Base-by-base conservation (phyloP, 2,797 vertebrate genomes). In the Peromyscus attwateri region DNA sequence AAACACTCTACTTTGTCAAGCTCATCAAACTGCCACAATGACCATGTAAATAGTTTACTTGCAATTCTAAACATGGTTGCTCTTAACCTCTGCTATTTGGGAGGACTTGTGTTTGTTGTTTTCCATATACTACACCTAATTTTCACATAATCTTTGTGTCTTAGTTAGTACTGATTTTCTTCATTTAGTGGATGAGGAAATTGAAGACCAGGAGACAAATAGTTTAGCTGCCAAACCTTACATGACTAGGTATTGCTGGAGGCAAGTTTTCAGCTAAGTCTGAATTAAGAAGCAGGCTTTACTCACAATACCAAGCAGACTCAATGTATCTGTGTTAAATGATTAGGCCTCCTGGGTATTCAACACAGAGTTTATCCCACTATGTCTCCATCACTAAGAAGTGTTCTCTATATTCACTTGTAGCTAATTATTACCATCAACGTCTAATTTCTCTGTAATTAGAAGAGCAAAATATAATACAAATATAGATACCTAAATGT, bases 151-250 rank as follows among this genome's bases (percentile, higher is more conserved):
- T 80, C 43, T 17, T 7, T 80, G 25, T 66, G 37, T 34, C 83
- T 82, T 43, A 68, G 17, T 55, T 95, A 37, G 81, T 49, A 27
- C 55, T 87, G 91, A 77, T 96, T 95, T 87, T 97, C 96, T 80
- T 96, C 8, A 76, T 14, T 88, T 97, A 68, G 77, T 89, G 89
- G 66, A 49, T 25, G 9, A 90, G 27, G 95, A 97, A 98, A 97
- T 57, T 96, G 81, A 96, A 94, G 95, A 87, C 94, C 17, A 96
- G 95, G 96, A 97, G 91, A 90, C 92, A 95, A 87, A 91, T 34
- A 62, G 40, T 43, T 17, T 94, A 95, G 96, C 89, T 97, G 96
- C 75, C 87, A 94, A 94, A 60, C 80, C 49, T 95, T 90, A 96
- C 94, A 97, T 96, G 52, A 92, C 91, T 97, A 97, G 93, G 14